Evolutionary conservation across 1,140 invertebrate genomes (phyloP).

Genomic region (Limonius californicus): DNA sequence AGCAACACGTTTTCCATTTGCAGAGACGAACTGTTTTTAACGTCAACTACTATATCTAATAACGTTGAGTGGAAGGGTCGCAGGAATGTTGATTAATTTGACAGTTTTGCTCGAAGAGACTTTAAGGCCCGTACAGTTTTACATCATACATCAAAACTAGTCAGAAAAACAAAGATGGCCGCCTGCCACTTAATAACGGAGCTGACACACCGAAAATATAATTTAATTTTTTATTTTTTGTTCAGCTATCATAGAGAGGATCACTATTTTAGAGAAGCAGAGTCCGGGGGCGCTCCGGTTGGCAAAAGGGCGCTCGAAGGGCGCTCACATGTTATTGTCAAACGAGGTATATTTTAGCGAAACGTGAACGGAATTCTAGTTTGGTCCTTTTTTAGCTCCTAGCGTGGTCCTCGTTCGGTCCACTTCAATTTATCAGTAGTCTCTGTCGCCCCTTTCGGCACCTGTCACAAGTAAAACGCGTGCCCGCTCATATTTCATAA

Average conservation of each 20-base stretch:
- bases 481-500: conserved; percentile 32
- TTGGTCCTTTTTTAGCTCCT: conserved; percentile 27
- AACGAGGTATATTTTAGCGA: conserved; percentile 36
- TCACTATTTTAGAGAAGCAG: conserved; percentile 4
- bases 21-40: not conserved
- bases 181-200: conserved; percentile 29
- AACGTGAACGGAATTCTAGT: conserved; percentile 41
- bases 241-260: conserved; percentile 9
- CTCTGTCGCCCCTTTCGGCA: conserved; percentile 39
- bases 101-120: conserved; percentile 26
- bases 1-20: conserved; percentile 1
- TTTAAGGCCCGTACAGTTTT: conserved; percentile 31
- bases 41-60: conserved; percentile 26
- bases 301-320: not conserved
- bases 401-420: conserved; percentile 24
- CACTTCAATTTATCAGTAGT: conserved; percentile 41
- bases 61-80: conserved; percentile 26
- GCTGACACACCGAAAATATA: conserved; percentile 33
- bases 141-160: conserved; percentile 33
- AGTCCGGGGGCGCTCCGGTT: not conserved
- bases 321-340: conserved; percentile 30
- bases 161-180: conserved; percentile 34
- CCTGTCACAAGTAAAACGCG: conserved; percentile 34
- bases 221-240: conserved; percentile 33
- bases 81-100: conserved; percentile 34